These are phyloP conservation scores for Uromys caudimaculatus DNA, from an alignment of 2,797 vertebrate species.

Conservation along the genomic window DNA sequence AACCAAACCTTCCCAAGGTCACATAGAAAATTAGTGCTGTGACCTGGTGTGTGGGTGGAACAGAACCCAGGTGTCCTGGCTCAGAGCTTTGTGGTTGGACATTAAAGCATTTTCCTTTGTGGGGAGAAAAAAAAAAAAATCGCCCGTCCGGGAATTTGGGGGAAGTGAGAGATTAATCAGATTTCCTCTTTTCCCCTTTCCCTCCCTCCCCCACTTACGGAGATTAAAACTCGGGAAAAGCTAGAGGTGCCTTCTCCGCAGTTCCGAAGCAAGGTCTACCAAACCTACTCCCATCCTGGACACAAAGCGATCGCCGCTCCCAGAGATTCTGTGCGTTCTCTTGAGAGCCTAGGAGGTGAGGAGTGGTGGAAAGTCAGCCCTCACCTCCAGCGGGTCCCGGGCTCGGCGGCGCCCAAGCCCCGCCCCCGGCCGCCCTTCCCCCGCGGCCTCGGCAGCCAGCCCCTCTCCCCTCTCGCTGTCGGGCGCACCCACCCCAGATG, in stretches of 20 bases:
- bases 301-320: slow-evolving; percentile 72
- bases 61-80: slow-evolving; percentile 61
- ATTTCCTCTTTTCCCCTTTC: slow-evolving; percentile 59
- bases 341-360: slow-evolving; percentile 58
- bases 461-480: slow-evolving; percentile 67
- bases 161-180: slow-evolving; percentile 72
- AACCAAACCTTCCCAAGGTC: slow-evolving; percentile 81
- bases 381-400: slow-evolving; percentile 76
- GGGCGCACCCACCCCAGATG: slow-evolving; percentile 79
- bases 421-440: slow-evolving; percentile 81
- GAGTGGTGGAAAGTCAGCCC: slow-evolving; percentile 75
- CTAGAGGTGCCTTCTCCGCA: slow-evolving; percentile 49
- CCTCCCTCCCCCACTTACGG: slow-evolving; percentile 48
- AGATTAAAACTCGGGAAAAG: slow-evolving; percentile 71
- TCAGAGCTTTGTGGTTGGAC: slow-evolving; percentile 48
- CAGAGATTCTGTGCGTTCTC: neutral
- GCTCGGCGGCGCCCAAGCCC: slow-evolving; percentile 78
- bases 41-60: neutral
- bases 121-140: neutral
- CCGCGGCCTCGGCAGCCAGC: slow-evolving; percentile 63
- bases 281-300: neutral
- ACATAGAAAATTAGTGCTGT: slow-evolving; percentile 72
- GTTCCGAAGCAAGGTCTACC: slow-evolving; percentile 48
- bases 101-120: slow-evolving; percentile 55
- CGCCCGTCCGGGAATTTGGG: neutral